Conservation (phyloP, 2,797 vertebrate genomes). For the Poeciliopsis paucimaculata region DNA sequence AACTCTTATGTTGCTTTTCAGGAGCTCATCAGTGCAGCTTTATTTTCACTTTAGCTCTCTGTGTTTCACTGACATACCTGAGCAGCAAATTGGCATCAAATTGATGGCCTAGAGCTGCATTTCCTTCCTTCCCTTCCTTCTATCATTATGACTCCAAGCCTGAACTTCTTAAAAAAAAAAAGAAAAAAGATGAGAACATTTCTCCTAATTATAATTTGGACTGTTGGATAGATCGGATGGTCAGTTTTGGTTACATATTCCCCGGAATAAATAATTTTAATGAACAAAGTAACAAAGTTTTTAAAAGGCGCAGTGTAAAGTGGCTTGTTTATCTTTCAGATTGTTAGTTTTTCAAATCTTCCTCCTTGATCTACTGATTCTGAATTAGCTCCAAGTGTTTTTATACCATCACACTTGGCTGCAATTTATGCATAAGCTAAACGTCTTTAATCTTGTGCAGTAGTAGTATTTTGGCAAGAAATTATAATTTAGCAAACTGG, state of each 20-base stretch:
- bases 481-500: not conserved
- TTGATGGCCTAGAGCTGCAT: not conserved
- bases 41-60: not conserved
- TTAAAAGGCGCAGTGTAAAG: not conserved
- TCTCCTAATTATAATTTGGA: not conserved
- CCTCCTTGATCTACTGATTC: constrained; percentile 1
- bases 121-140: not conserved
- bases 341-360: not conserved
- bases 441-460: not conserved
- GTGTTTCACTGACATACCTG: not conserved
- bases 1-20: not conserved
- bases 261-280: not conserved
- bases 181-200: not conserved
- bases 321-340: not conserved
- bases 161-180: constrained; percentile 1
- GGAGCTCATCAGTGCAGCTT: not conserved
- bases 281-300: not conserved
- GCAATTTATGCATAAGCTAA: not conserved
- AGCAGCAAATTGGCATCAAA: not conserved
- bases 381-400: not conserved
- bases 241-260: not conserved
- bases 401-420: constrained; percentile 7
- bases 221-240: constrained; percentile 5
- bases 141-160: not conserved
- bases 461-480: not conserved